phyloP scores from a whole-genome alignment of 64 coral and sea anemone genomes.

The Stichodactyla helianthus region DNA sequence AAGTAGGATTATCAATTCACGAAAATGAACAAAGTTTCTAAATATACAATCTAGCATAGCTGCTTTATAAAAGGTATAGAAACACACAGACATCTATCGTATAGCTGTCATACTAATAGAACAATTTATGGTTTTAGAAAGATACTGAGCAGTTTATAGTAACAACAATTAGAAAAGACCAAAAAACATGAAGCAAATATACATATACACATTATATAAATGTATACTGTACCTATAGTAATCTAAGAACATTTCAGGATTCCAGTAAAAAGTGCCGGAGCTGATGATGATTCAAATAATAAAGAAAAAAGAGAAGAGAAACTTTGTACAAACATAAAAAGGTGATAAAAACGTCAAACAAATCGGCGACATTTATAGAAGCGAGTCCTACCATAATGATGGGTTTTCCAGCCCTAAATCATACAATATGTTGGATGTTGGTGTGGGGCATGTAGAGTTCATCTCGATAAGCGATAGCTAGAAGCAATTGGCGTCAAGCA shows the following conservation, averaged over 20 bases:
- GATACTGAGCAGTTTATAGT: too few species aligned
- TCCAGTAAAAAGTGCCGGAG: neutral
- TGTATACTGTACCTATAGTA: neutral
- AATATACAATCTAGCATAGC: too few species aligned
- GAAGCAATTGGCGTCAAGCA: neutral
- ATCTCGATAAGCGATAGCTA: neutral
- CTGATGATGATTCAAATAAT: neutral
- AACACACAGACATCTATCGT: too few species aligned
- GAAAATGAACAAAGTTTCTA: too few species aligned
- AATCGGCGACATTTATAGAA: neutral
- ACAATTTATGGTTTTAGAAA: too few species aligned
- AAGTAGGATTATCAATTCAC: too few species aligned
- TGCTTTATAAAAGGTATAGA: too few species aligned
- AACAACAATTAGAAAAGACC: too few species aligned
- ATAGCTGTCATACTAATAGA: too few species aligned
- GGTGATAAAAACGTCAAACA: neutral
- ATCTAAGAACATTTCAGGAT: constrained; percentile 6
- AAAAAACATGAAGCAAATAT: neutral
- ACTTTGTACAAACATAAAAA: neutral
- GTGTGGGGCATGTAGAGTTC: neutral
- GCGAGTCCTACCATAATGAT: neutral
- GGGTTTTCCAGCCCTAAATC: neutral
- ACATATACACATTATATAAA: neutral
- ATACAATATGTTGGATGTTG: neutral
- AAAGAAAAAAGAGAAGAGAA: neutral